Conservation (phyloP, 2,797 vertebrate genomes). For the Falco rusticolus region DNA sequence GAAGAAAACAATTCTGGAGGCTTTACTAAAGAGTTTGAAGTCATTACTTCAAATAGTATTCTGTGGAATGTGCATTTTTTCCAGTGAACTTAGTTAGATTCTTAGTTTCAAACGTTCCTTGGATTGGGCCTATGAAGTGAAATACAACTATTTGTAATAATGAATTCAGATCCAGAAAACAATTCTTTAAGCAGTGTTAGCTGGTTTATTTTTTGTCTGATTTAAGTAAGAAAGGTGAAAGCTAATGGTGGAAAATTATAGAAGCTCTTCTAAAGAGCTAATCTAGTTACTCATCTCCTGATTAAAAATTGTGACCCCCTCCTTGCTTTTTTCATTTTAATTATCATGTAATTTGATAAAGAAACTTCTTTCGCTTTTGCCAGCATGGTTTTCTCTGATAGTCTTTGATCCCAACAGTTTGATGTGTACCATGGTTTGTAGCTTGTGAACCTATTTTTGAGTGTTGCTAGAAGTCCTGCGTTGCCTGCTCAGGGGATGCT, state of each 20-base stretch:
- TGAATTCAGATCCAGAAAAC: background rate
- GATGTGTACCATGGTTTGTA: background rate
- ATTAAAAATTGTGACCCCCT: background rate
- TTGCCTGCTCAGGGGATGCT: background rate
- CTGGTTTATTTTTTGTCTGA: background rate
- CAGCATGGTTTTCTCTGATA: background rate
- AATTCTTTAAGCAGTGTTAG: background rate
- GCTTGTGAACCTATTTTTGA: background rate
- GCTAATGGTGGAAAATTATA: background rate
- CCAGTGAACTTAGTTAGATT: background rate
- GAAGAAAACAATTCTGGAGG: background rate
- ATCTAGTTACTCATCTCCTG: background rate
- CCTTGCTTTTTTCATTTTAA: background rate
- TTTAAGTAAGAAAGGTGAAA: background rate
- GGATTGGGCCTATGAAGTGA: background rate
- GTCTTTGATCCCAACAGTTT: background rate
- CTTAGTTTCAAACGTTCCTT: background rate
- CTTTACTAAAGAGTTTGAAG: background rate
- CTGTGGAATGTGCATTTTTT: background rate
- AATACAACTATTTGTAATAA: background rate
- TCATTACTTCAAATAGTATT: background rate
- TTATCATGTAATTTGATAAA: background rate
- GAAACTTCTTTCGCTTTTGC: background rate
- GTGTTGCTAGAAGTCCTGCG: background rate
- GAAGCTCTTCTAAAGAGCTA: background rate